A percentile compares a stretch with the other conserved stretches of the same genome.
Conservation (phyloP, 1,140 invertebrate genomes). For the Cotesia typhae region DNA sequence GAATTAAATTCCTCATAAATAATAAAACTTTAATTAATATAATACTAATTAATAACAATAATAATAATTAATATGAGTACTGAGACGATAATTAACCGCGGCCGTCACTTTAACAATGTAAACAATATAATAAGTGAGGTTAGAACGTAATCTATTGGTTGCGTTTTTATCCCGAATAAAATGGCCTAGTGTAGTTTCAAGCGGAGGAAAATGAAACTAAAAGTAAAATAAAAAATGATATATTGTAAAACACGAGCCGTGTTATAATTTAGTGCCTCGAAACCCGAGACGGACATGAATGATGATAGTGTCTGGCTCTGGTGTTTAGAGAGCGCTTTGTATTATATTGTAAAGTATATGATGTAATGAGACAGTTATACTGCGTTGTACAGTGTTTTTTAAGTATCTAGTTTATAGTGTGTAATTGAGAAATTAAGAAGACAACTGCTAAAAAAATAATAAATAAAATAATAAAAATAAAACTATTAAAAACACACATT, state of each 20-base stretch:
- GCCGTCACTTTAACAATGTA: no score
- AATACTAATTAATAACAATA: not conserved
- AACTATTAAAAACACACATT: conserved; percentile 51
- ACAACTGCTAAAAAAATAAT: no score
- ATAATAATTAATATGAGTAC: not conserved
- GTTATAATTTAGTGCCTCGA: conserved; percentile 34
- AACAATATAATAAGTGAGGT: not conserved
- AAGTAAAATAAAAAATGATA: conserved; percentile 28
- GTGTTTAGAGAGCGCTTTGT: conserved; percentile 58
- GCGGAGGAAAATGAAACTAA: conserved; percentile 36
- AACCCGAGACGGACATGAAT: conserved; percentile 34
- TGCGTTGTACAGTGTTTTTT: conserved; percentile 68
- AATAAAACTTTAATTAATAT: not conserved
- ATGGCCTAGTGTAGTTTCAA: conserved; percentile 39
- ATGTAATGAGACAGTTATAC: conserved; percentile 52
- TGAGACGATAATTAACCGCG: not conserved
- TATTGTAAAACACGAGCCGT: conserved; percentile 14
- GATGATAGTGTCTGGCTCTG: conserved; percentile 32
- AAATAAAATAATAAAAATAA: conserved; percentile 8
- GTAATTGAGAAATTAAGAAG: conserved; percentile 54
- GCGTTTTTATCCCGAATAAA: not conserved
- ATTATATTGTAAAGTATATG: conserved; percentile 66
- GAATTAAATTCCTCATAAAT: conserved; percentile 2
- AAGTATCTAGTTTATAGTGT: conserved; percentile 67
- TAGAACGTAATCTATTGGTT: not conserved